Evolutionary conservation across 2,113 vertebrate species (phyloP), one percentile per base, ranked within the genome.

Genomic region (Cyanoderma ruficeps): DNA sequence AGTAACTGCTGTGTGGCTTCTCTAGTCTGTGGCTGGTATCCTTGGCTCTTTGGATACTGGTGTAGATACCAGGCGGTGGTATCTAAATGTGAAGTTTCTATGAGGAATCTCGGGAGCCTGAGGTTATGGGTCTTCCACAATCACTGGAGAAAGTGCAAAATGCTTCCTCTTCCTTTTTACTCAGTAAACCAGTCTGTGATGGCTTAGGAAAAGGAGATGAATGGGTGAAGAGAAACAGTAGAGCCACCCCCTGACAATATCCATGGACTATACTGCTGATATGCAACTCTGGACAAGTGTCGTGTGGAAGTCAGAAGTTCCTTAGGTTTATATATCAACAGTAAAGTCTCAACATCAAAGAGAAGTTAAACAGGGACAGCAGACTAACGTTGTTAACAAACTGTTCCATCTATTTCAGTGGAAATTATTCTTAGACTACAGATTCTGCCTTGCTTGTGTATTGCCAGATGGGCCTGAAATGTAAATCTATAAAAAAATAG

Each of bases 201-300:
- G 25, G 14, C 44, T 81, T 68, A 81, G 9, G 39, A 61, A 90
- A 31, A 90, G 7, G 18, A 70, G 22, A 47, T 7, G 4, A 3
- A 79, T n/a, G 10, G 68, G 46, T 68, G 19, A 70, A 46, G n/a
- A 57, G 31, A 75, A 79, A 33, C 15, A 2, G 2, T 7, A 30
- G 22, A n/a, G 15, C 24, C 23, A 42, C 3, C 27, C 6, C 13
- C 25, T 25, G 13, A 7, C 15, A 20, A 7, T 89, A 50, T 46
- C 57, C 19, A 44, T 0, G 0, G 55, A 47, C 30, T 77, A 2
- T 52, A 12, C 5, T 46, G 23, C 25, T 2, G 2, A 7, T 33
- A 15, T 9, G 16, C 35, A 87, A 52, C 27, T 42, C 25, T 33
- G 25, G 14, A 47, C 11, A 78, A 77, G 20, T 57, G 33, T 68